phyloP scores from a whole-genome alignment of 2,113 vertebrate species.

The Tachuris rubrigastra region DNA sequence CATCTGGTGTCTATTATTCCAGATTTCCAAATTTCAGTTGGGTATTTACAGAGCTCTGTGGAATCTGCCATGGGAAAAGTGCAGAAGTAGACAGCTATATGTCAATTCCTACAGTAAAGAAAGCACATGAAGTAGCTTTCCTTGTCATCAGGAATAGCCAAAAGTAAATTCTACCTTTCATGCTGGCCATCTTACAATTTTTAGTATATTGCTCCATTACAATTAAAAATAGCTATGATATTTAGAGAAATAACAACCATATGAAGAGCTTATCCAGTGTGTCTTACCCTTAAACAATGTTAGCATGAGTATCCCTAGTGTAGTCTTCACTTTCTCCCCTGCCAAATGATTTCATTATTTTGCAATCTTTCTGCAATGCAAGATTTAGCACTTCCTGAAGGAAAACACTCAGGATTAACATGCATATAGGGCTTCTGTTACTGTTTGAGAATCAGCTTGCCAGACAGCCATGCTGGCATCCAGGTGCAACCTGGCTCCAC shows the following conservation, averaged over 20 bases:
- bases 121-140: neutral
- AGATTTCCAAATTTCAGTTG: neutral
- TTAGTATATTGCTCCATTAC: neutral
- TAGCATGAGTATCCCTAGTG: neutral
- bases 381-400: conserved; percentile 17
- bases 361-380: neutral
- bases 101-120: neutral
- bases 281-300: neutral
- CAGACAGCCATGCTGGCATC: neutral
- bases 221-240: neutral
- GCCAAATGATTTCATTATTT: neutral
- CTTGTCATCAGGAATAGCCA: neutral
- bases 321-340: neutral
- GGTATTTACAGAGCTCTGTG: neutral
- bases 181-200: neutral
- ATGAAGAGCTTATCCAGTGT: neutral
- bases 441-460: conserved; percentile 21
- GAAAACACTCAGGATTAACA: neutral
- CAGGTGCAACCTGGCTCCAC: neutral
- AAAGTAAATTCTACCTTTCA: neutral
- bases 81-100: neutral
- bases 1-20: neutral
- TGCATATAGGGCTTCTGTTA: neutral
- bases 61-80: neutral
- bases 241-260: neutral